Evolutionary conservation across 2,113 vertebrate genomes (phyloP), one percentile per base, ranked within the genome.

Genomic region (Planiliza haematocheilus): DNA sequence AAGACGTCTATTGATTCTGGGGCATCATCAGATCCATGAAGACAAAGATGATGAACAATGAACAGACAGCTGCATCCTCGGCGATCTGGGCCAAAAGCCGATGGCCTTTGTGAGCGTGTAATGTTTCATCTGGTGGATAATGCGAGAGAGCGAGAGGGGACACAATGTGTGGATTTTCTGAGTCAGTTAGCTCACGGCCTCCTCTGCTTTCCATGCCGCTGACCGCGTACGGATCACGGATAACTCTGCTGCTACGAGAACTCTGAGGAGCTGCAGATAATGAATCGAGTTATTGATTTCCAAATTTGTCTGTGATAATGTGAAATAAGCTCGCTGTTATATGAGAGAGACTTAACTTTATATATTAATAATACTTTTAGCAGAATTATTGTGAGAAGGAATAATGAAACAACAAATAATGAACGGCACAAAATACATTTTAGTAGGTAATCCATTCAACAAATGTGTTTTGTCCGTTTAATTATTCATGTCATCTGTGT

Each of bases 1-100:
- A 41, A 92, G 87, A 86, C 84, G 79, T 83, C 86, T 91, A 92
- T 92, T 74, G 90, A 93, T 93, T 84, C 21, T 48, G 68, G 62
- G 46, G 81, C 83, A 79, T 90, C 82, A 81, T 89, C 80, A 78
- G 90, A 90, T 91, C 82, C 78, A 91, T 90, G 78, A 88, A 83
- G 86, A 92, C 89, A 92, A 89, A 83, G 68, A 81, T 90, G 89
- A 92, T 91, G 88, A 92, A 92, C 72, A 92, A 92, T 76, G 83
- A 91, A 82, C 81, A 75, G 84, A 74, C 86, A 83, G 88, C 87
- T 91, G 89, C 79, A 85, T 82, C 83, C 79, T 81, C 86, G 86
- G 86, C 71, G 77, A 82, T 83, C 76, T 50, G 55, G 86, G 74
- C 77, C 88, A 68, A 81, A 81, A 68, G 24, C 51, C 42, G 78